Base-by-base conservation (phyloP, 2,797 vertebrate genomes). In the Sebastes vulpes region DNA sequence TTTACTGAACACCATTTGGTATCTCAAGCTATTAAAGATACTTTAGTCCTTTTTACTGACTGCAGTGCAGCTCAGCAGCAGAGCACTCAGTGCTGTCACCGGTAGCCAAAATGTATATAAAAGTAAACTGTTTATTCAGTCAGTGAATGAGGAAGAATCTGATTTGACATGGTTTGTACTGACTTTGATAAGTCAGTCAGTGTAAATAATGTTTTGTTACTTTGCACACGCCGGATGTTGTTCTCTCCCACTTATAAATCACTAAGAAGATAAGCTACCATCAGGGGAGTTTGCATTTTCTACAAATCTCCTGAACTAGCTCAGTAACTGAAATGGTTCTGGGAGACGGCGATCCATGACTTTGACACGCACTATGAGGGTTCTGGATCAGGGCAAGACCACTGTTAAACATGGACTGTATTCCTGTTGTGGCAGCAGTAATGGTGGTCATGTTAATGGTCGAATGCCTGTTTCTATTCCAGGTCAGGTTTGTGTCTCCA, bases 401-500 rank as follows among this genome's bases (percentile, higher is more conserved):
- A 4, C 11, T 58, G 26, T 28, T 1, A 42, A 11, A 57, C n/a
- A 38, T 20, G 21, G 60, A 65, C 54, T 65, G 28, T 26, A 54
- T 20, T 8, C 32, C 9, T 18, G 16, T 29, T 58, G 50, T 25
- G 26, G 8, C 10, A 18, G 61, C 7, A 23, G 28, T 48, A 11
- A 3, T 5, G 16, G 4, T 26, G 18, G 5, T 48, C 32, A 25
- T 52, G 46, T 23, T 75, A 9, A 77, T 14, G 9, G 14, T 57
- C 18, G 5, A 9, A 5, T 9, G 16, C 50, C 3, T 61, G 3
- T 77, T 42, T 66, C 18, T 71, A 5, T 75, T 46, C 0, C 92
- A 98, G 98, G 97, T 53, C 96, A 97, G 0, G 78, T 98, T 14
- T 92, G 84, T 0, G 95, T 99, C 83, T 98, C 97, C 88, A 97